Conservation (phyloP, 2,113 vertebrate species). For the Xiphorhynchus elegans region DNA sequence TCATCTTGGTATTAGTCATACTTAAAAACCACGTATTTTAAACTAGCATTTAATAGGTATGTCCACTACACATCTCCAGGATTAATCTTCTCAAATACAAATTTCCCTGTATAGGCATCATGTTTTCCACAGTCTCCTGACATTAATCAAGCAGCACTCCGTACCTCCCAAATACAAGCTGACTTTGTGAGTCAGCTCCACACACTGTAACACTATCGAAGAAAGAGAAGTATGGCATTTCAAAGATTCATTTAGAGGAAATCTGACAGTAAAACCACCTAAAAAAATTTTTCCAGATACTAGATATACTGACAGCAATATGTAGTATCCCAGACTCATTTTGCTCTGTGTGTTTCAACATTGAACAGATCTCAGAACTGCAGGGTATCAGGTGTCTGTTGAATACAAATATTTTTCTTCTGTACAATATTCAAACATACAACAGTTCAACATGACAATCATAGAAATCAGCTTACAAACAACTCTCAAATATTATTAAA, state of each 20-base stretch:
- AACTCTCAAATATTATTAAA: background rate
- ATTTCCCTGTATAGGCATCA: background rate
- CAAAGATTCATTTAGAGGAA: background rate
- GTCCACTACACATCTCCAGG: background rate
- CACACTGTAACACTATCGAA: background rate
- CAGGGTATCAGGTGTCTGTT: background rate
- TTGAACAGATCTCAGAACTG: background rate
- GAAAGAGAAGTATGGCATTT: background rate
- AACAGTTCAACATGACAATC: background rate
- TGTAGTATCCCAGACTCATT: background rate
- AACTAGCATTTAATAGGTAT: background rate
- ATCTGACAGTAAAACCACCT: background rate
- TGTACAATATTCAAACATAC: background rate
- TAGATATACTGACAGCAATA: background rate
- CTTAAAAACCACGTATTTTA: background rate
- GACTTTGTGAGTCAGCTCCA: slow-evolving; percentile 17
- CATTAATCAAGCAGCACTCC: background rate
- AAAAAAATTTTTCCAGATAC: background rate
- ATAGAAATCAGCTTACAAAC: background rate
- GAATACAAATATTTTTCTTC: background rate
- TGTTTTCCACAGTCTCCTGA: background rate
- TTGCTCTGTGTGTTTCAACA: background rate
- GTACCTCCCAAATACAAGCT: background rate
- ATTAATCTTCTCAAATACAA: background rate
- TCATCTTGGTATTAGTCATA: slow-evolving; percentile 52